Percentiles rank a stretch among this genome's conserved stretches.
Conservation (phyloP, 1,140 invertebrate species). For the Pseudoatta argentina region DNA sequence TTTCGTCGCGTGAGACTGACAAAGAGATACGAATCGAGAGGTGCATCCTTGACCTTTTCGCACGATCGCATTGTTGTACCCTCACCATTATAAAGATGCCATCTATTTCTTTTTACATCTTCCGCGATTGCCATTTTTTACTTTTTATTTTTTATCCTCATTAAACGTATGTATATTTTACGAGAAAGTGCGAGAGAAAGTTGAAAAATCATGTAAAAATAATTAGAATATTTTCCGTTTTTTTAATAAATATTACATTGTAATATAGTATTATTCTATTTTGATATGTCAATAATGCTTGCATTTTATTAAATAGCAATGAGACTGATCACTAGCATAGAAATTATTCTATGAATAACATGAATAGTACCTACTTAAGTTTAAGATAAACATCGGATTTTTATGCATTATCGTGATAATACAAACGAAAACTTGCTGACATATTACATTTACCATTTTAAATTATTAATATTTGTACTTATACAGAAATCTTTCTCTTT, state of each 20-base stretch:
- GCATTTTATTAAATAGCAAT: conserved; percentile 32
- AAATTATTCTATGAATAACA: conserved; percentile 21
- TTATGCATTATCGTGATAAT: conserved; percentile 21
- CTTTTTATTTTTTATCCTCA: neutral
- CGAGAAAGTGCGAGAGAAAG: neutral
- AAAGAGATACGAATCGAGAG: conserved; percentile 43
- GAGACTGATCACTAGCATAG: neutral
- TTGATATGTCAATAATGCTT: conserved; percentile 1
- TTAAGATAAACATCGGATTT: conserved; percentile 27
- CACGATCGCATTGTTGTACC: neutral
- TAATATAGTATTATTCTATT: conserved; percentile 5
- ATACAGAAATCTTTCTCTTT: conserved; percentile 2
- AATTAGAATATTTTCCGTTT: neutral
- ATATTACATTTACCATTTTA: neutral
- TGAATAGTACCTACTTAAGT: neutral
- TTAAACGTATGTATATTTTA: neutral
- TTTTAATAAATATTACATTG: neutral
- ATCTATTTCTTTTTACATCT: neutral
- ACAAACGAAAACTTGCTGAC: neutral
- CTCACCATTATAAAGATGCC: neutral
- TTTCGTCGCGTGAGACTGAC: conserved; percentile 32
- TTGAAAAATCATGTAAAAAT: neutral
- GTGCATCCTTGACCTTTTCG: conserved; percentile 62
- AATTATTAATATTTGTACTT: neutral
- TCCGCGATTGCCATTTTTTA: neutral